Percentiles rank a stretch among this genome's conserved stretches.
Conservation (phyloP, 2,888 invertebrate species). For the Horisme vitalbata region DNA sequence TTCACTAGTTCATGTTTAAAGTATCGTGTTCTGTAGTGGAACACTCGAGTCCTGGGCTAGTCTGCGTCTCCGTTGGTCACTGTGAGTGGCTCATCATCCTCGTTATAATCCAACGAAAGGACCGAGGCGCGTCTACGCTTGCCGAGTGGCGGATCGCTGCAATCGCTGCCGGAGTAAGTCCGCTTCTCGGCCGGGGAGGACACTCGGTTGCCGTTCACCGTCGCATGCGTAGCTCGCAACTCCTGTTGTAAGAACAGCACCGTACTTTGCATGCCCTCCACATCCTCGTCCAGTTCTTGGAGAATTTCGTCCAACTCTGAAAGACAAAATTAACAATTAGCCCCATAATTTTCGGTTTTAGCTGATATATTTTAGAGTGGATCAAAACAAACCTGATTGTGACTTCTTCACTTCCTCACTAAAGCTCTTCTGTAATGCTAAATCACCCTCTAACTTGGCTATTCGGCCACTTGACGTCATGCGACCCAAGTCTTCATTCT, state of each 20-base stretch:
- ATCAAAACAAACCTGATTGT: slow-evolving; percentile 89
- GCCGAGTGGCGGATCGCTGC: slow-evolving; percentile 77
- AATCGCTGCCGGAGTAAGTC: slow-evolving; percentile 69
- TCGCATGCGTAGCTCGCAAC: slow-evolving; percentile 87
- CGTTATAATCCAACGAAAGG: slow-evolving; percentile 88
- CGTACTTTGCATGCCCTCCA: slow-evolving; percentile 99
- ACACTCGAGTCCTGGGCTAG: slow-evolving; percentile 63
- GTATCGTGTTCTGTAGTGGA: slow-evolving; percentile 53
- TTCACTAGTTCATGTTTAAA: slow-evolving; percentile 60
- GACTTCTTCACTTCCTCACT: slow-evolving; percentile 98
- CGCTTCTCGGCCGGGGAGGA: slow-evolving; percentile 67
- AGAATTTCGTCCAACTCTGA: slow-evolving; percentile 97
- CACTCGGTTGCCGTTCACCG: slow-evolving; percentile 64
- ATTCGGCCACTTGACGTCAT: slow-evolving; percentile 97
- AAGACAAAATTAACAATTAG: slow-evolving; percentile 23
- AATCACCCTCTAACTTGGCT: slow-evolving; percentile 97
- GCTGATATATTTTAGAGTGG: background rate
- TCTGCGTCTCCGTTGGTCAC: slow-evolving; percentile 86
- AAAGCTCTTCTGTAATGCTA: slow-evolving; percentile 96
- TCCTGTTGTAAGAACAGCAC: slow-evolving; percentile 97
- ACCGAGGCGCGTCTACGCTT: slow-evolving; percentile 88
- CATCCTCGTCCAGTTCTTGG: slow-evolving; percentile 97
- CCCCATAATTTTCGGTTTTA: background rate
- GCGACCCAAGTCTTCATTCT: slow-evolving; percentile 98
- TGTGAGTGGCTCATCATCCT: slow-evolving; percentile 88